A percentile compares a stretch with the other conserved stretches of the same genome.
Conservation (phyloP, 2,888 invertebrate species). For the Sphaerophoria taeniata region DNA sequence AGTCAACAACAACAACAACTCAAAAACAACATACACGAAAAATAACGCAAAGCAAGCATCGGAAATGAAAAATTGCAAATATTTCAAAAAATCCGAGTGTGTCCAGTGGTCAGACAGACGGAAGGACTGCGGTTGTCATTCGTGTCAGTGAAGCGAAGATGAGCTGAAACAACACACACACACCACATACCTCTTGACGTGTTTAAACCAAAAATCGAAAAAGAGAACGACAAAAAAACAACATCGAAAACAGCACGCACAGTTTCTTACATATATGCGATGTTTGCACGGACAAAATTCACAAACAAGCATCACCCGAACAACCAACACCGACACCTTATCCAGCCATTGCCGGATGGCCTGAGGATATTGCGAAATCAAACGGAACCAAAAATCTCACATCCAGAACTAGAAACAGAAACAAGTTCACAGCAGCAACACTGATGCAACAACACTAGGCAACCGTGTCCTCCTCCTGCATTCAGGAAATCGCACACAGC, state of each 20-base stretch:
- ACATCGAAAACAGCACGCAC: slow-evolving; percentile 29
- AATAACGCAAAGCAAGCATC: slow-evolving; percentile 3
- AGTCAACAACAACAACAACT: neutral
- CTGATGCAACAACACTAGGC: slow-evolving; percentile 33
- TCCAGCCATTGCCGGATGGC: slow-evolving; percentile 74
- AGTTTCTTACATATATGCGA: slow-evolving; percentile 53
- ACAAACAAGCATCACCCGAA: slow-evolving; percentile 72
- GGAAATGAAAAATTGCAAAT: slow-evolving; percentile 74
- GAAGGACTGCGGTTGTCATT: slow-evolving; percentile 73
- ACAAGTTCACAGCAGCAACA: slow-evolving; percentile 10
- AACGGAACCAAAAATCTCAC: slow-evolving; percentile 73
- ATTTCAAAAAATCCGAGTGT: slow-evolving; percentile 72
- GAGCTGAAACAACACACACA: slow-evolving; percentile 62
- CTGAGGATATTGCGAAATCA: slow-evolving; percentile 74
- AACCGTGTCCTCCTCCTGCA: slow-evolving; percentile 59
- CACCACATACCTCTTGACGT: slow-evolving; percentile 44
- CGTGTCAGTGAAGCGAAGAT: slow-evolving; percentile 73
- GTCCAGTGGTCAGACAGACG: slow-evolving; percentile 73
- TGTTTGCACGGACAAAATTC: slow-evolving; percentile 71
- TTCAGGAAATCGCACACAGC: slow-evolving; percentile 66
- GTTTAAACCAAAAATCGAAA: slow-evolving; percentile 14
- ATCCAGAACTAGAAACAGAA: slow-evolving; percentile 47
- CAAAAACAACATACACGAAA: slow-evolving; percentile 1
- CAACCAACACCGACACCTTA: slow-evolving; percentile 73
- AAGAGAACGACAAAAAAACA: neutral